Percentiles rank a stretch among this genome's conserved stretches.
These are phyloP conservation scores for Dermatemys mawii DNA, from an alignment of 2,113 vertebrate genomes.

Conservation along the genomic window DNA sequence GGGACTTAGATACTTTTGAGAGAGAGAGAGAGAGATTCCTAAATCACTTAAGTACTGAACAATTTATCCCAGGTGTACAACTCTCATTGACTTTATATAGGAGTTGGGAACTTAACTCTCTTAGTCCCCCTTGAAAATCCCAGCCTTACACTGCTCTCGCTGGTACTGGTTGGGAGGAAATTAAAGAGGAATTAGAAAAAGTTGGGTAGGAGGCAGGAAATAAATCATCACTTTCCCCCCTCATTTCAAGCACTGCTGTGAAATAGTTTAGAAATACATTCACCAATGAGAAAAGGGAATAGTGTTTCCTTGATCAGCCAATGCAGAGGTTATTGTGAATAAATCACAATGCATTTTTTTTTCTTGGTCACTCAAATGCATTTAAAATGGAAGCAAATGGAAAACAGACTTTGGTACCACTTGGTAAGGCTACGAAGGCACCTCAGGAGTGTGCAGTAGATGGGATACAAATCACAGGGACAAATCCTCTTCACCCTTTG, in stretches of 20 bases:
- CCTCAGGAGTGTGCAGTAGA: background rate
- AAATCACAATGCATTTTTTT: conserved; percentile 17
- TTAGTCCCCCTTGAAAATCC: conserved; percentile 31
- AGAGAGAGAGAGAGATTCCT: background rate
- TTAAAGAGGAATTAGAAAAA: conserved; percentile 58
- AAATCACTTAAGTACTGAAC: conserved; percentile 34
- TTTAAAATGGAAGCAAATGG: background rate
- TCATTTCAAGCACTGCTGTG: conserved; percentile 61
- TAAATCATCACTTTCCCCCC: conserved; percentile 7
- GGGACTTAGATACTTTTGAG: conserved; percentile 8
- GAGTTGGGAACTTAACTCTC: conserved; percentile 30
- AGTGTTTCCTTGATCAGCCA: conserved; percentile 54
- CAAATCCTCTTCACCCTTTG: background rate
- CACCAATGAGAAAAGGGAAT: no score
- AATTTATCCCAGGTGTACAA: conserved; percentile 51
- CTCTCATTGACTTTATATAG: conserved; percentile 37
- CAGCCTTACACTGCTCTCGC: conserved; percentile 36
- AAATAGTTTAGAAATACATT: conserved; percentile 62
- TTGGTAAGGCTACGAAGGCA: background rate
- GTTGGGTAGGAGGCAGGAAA: background rate
- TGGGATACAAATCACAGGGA: background rate
- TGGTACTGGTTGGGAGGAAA: conserved; percentile 52
- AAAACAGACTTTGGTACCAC: background rate
- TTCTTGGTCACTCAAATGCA: conserved; percentile 20
- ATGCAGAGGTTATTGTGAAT: conserved; percentile 51